phyloP scores from a whole-genome alignment of 2,888 invertebrate genomes.

The Halocaridina rubra region DNA sequence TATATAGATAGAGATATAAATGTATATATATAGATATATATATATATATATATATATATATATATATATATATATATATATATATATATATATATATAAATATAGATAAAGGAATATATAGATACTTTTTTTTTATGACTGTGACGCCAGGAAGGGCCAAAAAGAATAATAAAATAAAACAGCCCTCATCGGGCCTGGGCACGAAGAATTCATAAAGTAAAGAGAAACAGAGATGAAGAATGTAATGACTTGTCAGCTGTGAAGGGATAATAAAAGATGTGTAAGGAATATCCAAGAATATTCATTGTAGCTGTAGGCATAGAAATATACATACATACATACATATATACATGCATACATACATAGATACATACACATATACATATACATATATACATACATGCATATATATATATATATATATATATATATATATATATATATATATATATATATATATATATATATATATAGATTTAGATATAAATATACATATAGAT shows the following conservation, averaged over 20 bases:
- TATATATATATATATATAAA: background rate
- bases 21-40: background rate
- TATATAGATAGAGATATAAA: background rate
- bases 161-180: too few relatives aligned
- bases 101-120: background rate
- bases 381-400: background rate
- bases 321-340: too few relatives aligned
- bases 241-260: too few relatives aligned
- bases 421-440: background rate
- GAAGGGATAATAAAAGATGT: too few relatives aligned
- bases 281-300: too few relatives aligned
- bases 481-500: background rate
- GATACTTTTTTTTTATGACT: too few relatives aligned
- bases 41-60: background rate
- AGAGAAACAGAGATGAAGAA: too few relatives aligned
- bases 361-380: background rate
- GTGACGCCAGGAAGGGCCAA: too few relatives aligned
- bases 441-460: background rate
- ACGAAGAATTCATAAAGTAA: too few relatives aligned
- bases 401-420: background rate
- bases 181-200: too few relatives aligned
- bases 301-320: too few relatives aligned
- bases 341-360: too few relatives aligned
- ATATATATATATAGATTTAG: background rate
- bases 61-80: background rate